Evolutionary conservation across 1,140 invertebrate genomes (phyloP).

Genomic region (Plectrocnemia conspersa): DNA sequence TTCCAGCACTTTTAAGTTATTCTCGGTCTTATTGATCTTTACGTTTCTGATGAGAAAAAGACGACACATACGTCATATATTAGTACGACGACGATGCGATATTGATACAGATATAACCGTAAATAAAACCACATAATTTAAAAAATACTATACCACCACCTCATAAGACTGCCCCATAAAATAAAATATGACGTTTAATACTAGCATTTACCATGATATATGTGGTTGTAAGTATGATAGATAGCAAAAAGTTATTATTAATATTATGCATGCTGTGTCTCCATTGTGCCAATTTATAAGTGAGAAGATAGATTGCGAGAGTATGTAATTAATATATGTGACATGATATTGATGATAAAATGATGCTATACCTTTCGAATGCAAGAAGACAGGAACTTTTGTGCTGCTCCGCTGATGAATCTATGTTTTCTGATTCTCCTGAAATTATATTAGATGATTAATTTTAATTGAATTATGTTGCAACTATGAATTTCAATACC

Average conservation of each 20-base stretch:
- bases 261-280: not conserved
- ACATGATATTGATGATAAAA: not conserved
- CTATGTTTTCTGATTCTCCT: conserved; percentile 16
- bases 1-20: conserved; percentile 14
- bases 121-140: too few relatives aligned
- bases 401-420: not conserved
- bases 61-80: too few relatives aligned
- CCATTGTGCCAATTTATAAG: not conserved
- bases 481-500: too few relatives aligned
- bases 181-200: not conserved
- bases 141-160: not conserved
- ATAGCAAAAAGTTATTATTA: not conserved
- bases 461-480: too few relatives aligned
- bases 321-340: not conserved
- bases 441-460: too few relatives aligned
- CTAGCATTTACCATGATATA: not conserved
- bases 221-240: not conserved
- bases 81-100: too few relatives aligned
- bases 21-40: conserved; percentile 17
- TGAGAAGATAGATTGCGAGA: not conserved
- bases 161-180: not conserved
- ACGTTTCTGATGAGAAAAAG: conserved; percentile 13
- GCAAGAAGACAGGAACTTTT: conserved; percentile 12
- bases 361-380: conserved; percentile 11
- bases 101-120: too few relatives aligned